Base-by-base conservation (phyloP, 2,888 invertebrate species). In the Loripinus fragilis region DNA sequence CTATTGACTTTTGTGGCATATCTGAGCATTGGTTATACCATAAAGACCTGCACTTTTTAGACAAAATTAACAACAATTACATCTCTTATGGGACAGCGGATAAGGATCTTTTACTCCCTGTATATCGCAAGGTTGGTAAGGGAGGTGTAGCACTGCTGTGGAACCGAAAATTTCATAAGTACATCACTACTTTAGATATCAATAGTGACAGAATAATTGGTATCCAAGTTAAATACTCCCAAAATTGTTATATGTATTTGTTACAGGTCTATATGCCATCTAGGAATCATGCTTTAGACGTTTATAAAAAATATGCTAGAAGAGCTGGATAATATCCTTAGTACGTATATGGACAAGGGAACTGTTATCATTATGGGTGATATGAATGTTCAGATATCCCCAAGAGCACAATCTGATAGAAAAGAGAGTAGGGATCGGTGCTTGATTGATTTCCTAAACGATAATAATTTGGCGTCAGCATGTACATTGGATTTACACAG, bases 251-350 rank as follows among this genome's bases (percentile, higher is more conserved):
- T 20, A 23, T 67, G 8, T 67, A 15, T 67, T 41, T 42, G 17
- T 67, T 67, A 20, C 67, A 67, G n/a, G 38, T 67, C n/a, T 67
- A 67, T 67, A 25, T 67, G 12, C 67, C 67, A 41, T 67, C 42
- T 41, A 67, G n/a, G 38, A 67, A 67, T 67, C 42, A 67, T 41
- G n/a, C 67, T 3, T 23, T 41, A 23, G 20, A 12, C n/a, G 10
- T 2, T 1, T 67, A 41, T 41, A n/a, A 15, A 23, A 20, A 42
- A 67, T 42, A 41, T 67, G 2, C 23, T 67, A 10, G 12, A 41
- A 25, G 42, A 7, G 20, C 20, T 67, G 41, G 38, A 10, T 41
- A 17, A 67, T 25, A 25, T 41, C 23, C 23, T 28, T 15, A 41
- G 28, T 25, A 5, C 23, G 1, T 41, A 67, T 42, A n/a, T n/a